These are phyloP conservation scores for Sepiola atlantica DNA, from an alignment of 2,888 invertebrate species.

Conservation along the genomic window DNA sequence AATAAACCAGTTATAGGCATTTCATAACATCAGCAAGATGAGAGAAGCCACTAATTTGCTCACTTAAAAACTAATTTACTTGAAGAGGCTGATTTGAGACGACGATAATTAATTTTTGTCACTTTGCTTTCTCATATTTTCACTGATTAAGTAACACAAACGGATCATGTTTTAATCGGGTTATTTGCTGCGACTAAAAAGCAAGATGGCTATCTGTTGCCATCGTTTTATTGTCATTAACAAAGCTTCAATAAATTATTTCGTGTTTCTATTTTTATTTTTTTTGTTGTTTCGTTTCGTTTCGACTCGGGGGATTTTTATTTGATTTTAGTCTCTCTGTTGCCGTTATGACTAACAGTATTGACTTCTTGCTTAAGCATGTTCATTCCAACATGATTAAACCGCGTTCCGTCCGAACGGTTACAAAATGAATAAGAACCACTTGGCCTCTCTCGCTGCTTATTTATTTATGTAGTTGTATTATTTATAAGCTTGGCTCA, in stretches of 20 bases:
- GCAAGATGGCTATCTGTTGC: neutral
- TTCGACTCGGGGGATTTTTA: no score
- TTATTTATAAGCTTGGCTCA: neutral
- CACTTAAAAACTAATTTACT: no score
- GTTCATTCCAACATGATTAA: neutral
- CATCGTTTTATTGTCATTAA: neutral
- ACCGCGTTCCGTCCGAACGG: neutral
- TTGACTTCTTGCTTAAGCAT: neutral
- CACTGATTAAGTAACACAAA: neutral
- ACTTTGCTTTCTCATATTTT: neutral
- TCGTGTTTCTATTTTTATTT: neutral
- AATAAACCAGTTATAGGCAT: no score
- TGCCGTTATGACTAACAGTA: neutral
- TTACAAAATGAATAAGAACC: neutral
- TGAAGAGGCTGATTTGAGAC: neutral
- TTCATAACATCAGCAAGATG: no score
- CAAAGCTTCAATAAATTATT: neutral
- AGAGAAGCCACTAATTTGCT: no score
- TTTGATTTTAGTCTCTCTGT: neutral
- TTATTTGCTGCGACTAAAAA: neutral
- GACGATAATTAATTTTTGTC: neutral
- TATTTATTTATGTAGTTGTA: neutral
- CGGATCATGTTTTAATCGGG: neutral
- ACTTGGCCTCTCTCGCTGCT: neutral
- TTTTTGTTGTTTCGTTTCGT: no score